A percentile compares a stretch with the other conserved stretches of the same genome.
Evolutionary conservation across 2,888 invertebrate genomes (phyloP).

Genomic region (Argyra leucocephala): DNA sequence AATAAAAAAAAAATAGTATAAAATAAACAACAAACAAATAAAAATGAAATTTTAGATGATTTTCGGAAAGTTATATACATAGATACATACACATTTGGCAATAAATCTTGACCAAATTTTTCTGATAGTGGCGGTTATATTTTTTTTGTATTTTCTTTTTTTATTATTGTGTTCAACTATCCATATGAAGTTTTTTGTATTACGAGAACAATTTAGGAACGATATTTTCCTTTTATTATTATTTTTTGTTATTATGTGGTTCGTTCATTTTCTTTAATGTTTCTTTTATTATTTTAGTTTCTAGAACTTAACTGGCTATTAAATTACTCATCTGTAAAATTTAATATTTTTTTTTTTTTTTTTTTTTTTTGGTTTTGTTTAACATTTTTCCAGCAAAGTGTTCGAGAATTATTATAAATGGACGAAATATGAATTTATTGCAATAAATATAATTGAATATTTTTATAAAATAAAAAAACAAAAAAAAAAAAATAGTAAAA

Average conservation of each 20-base stretch:
- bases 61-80: too few relatives aligned
- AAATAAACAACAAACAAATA: neutral
- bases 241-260: neutral
- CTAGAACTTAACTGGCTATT: slow-evolving; percentile 1
- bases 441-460: slow-evolving; percentile 5
- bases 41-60: slow-evolving; percentile 9
- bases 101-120: slow-evolving; percentile 12
- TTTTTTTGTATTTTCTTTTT: neutral
- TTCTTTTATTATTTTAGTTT: slow-evolving; percentile 1
- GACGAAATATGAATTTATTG: neutral
- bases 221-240: too few relatives aligned
- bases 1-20: neutral
- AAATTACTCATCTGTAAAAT: slow-evolving; percentile 6
- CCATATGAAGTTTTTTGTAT: neutral
- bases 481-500: too few relatives aligned
- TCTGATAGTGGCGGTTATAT: slow-evolving; percentile 7
- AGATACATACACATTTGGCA: slow-evolving; percentile 10
- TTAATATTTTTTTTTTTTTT: neutral
- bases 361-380: too few relatives aligned
- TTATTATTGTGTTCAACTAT: neutral
- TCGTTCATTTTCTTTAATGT: neutral
- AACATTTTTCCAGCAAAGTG: neutral
- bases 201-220: too few relatives aligned
- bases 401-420: neutral
- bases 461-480: neutral